Conservation (phyloP, 2,888 invertebrate genomes). For the Calameuta pallipes region DNA sequence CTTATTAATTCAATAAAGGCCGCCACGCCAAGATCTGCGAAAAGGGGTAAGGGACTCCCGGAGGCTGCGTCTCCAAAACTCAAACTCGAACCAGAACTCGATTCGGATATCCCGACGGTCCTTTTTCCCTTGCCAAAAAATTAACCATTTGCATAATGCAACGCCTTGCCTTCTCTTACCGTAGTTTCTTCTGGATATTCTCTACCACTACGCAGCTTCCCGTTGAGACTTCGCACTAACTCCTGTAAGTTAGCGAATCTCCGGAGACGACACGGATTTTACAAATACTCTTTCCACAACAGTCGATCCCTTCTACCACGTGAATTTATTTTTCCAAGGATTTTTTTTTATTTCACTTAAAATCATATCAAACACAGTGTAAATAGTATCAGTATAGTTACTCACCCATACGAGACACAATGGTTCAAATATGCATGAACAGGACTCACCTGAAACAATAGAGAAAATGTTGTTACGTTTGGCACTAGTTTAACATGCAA, state of each 20-base stretch:
- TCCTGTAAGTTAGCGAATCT: not conserved
- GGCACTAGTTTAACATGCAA: constrained; percentile 24
- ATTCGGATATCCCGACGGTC: not conserved
- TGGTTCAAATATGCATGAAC: constrained; percentile 29
- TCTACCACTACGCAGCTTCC: not conserved
- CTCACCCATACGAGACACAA: not conserved
- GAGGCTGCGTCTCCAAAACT: not conserved
- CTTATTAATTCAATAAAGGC: not conserved
- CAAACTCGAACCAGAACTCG: not conserved
- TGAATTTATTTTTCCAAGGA: not conserved
- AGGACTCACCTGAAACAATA: constrained; percentile 43
- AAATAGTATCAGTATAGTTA: not conserved
- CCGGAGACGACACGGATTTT: not conserved
- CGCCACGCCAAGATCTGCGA: not conserved
- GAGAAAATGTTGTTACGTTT: constrained; percentile 31
- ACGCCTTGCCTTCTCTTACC: constrained; percentile 18
- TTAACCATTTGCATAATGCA: constrained; percentile 32
- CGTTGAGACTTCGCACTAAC: not conserved
- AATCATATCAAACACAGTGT: not conserved
- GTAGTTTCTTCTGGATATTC: not conserved
- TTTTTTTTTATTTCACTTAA: not conserved
- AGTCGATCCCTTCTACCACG: not conserved
- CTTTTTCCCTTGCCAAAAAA: constrained; percentile 11
- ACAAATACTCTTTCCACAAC: not conserved
- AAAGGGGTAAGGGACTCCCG: not conserved